Base-by-base conservation (phyloP, 2,888 invertebrate genomes). In the Erebia ligea region DNA sequence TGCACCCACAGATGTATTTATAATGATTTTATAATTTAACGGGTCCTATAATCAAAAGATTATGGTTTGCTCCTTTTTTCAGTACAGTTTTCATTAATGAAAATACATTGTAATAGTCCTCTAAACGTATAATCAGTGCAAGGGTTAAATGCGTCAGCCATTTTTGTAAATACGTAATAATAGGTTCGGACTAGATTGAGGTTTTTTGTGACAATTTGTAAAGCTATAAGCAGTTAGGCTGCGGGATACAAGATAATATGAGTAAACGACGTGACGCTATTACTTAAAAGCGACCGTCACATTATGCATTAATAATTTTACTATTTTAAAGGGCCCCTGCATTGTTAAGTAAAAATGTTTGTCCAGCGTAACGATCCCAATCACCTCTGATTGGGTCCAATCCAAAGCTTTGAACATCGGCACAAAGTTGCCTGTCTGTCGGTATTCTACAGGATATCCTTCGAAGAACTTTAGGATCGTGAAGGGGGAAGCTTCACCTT, bases 11-110 rank as follows among this genome's bases (percentile, higher is more conserved):
- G 89, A 92, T 92, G 87, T 74, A 81, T 90, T 90, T 90, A 87
- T 92, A 92, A 92, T 92, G 87, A 85, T 81, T 81, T 89, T 91
- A 88, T 91, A 92, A 91, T 76, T 76, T 80, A 75, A 81, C 78
- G 77, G 81, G 79, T 86, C 82, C 86, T 85, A 88, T 90, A 91
- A 92, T 92, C 91, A 90, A 82, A 79, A 84, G 89, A 90, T 92
- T 91, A 72, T 62, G 88, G 79, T 77, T 80, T 83, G 81, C 80
- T 89, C 87, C 82, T 92, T 93, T 92, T 93, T 92, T 92, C 92
- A 92, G 91, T 92, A 83, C 80, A 77, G 83, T 84, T 86, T 90
- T 89, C 89, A 91, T 91, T 92, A 92, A 87, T 50, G 65, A 65
- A 65, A 65, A 65, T 19, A 65, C 64, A 40, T n/a, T 65, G 64